Evolutionary conservation across 2,797 vertebrate species (phyloP).

Genomic region (Graptemys geographica): DNA sequence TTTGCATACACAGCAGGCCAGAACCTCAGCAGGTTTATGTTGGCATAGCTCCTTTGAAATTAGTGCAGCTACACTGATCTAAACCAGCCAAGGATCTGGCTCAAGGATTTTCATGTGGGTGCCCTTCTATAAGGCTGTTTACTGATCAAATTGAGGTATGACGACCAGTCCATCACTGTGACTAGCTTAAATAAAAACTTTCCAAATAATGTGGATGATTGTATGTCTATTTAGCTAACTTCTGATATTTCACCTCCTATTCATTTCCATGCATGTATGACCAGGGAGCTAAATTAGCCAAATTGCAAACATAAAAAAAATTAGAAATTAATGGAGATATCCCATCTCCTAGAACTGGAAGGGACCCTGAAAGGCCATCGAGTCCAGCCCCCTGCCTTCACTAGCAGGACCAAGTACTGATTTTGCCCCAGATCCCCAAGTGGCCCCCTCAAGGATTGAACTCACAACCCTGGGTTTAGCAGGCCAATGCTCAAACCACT

Average conservation of each 20-base stretch:
- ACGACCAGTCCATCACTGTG: background rate
- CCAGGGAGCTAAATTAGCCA: background rate
- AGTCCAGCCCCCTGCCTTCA: too few species aligned
- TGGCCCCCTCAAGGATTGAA: too few species aligned
- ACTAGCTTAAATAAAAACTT: background rate
- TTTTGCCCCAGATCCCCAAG: too few species aligned
- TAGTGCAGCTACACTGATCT: background rate
- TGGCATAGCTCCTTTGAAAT: background rate
- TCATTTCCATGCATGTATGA: background rate
- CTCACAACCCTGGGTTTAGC: too few species aligned
- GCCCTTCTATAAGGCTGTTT: background rate
- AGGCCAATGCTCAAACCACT: too few species aligned
- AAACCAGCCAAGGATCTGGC: background rate
- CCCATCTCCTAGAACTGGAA: too few species aligned
- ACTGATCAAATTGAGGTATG: background rate
- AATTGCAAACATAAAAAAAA: accelerated
- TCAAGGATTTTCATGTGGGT: background rate
- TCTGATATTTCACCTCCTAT: background rate
- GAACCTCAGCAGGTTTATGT: background rate
- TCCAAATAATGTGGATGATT: background rate
- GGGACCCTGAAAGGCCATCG: too few species aligned
- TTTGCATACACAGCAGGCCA: background rate
- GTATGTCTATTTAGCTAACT: background rate
- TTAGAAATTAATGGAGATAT: too few species aligned
- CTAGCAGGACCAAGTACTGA: too few species aligned